Percentiles rank a stretch among this genome's conserved stretches.
Evolutionary conservation across 2,888 invertebrate genomes (phyloP).

Genomic region (Ophonus ardosiacus): DNA sequence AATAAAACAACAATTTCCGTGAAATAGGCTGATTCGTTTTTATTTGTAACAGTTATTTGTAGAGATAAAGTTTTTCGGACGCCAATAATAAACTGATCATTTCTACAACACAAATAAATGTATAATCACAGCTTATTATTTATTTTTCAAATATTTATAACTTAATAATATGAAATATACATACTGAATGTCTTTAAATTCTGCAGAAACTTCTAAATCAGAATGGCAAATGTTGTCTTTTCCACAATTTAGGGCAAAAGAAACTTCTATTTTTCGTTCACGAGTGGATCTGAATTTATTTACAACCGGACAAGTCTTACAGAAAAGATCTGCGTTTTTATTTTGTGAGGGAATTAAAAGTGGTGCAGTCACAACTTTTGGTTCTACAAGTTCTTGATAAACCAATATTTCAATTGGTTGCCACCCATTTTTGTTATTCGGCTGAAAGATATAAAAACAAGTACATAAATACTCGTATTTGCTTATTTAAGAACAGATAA

Average conservation of each 20-base stretch:
- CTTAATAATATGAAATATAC: not conserved
- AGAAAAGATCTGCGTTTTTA: conserved; percentile 18
- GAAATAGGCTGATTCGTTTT: conserved; percentile 27
- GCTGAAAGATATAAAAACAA: conserved; percentile 17
- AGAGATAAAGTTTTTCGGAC: not conserved
- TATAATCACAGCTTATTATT: not conserved
- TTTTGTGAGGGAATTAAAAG: not conserved
- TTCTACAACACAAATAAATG: not conserved
- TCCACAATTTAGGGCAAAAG: conserved; percentile 37
- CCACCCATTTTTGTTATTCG: conserved; percentile 22
- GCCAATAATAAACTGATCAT: conserved; percentile 45
- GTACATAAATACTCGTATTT: too few species aligned
- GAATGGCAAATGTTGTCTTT: conserved; percentile 37
- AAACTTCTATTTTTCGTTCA: conserved; percentile 39
- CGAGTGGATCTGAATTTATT: not conserved
- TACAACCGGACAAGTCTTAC: conserved; percentile 42
- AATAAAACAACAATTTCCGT: conserved; percentile 26
- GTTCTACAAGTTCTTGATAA: conserved; percentile 40
- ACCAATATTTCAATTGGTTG: conserved; percentile 46
- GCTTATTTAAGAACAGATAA: too few species aligned
- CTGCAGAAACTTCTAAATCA: conserved; percentile 27
- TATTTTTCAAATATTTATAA: not conserved
- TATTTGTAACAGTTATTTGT: conserved; percentile 32
- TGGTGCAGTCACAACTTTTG: not conserved
- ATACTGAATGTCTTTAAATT: not conserved